These are phyloP conservation scores for Pachliopta kotzebuea DNA, from an alignment of 2,888 invertebrate species.

Conservation along the genomic window DNA sequence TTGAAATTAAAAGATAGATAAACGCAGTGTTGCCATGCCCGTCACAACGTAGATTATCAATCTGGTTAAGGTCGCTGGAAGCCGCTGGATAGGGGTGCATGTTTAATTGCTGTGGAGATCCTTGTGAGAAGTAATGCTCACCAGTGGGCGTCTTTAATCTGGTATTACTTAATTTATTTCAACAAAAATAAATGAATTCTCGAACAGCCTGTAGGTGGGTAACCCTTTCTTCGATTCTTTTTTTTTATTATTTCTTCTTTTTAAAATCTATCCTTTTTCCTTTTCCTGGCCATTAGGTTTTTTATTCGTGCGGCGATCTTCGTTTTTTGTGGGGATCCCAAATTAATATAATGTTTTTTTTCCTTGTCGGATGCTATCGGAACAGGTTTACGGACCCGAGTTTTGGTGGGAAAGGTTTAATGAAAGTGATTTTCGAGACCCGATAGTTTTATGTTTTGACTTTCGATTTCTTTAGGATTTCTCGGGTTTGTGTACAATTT, in stretches of 20 bases:
- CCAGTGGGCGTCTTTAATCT: too few species aligned
- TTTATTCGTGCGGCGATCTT: conserved; percentile 67
- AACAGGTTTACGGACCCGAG: conserved; percentile 58
- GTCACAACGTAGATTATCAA: too few species aligned
- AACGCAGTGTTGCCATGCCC: too few species aligned
- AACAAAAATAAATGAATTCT: conserved; percentile 1
- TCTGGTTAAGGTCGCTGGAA: too few species aligned
- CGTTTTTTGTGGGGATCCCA: conserved; percentile 78
- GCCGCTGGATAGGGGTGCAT: too few species aligned
- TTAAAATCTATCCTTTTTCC: conserved; percentile 66
- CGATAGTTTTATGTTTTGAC: conserved; percentile 51
- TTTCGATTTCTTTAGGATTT: conserved; percentile 63
- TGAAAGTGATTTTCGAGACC: conserved; percentile 70
- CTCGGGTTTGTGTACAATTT: conserved; percentile 8
- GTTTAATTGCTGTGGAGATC: too few species aligned
- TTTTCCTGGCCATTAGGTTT: conserved; percentile 76
- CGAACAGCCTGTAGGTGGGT: conserved; percentile 59
- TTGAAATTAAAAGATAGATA: too few species aligned
- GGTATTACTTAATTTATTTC: too few species aligned
- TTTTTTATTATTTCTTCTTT: conserved; percentile 46
- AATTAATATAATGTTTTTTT: conserved; percentile 77
- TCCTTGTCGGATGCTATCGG: conserved; percentile 55
- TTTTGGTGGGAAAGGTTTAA: conserved; percentile 69
- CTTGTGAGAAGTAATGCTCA: too few species aligned
- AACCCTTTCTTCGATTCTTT: conserved; percentile 67